Percentiles rank a stretch among this genome's conserved stretches.
Conservation (phyloP, 2,888 invertebrate species). For the Scaptomyza caliginosa region DNA sequence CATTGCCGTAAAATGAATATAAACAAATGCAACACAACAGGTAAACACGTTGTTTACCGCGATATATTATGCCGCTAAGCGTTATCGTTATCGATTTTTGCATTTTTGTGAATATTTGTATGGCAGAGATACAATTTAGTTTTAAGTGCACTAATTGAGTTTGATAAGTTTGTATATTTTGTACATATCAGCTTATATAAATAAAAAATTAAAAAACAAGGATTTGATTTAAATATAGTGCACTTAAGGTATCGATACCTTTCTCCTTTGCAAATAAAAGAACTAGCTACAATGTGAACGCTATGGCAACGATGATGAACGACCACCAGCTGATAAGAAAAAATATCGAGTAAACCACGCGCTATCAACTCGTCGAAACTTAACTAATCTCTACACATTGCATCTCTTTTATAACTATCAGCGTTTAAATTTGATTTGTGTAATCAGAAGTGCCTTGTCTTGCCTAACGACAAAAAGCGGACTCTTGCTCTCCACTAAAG, state of each 20-base stretch:
- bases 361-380: conserved; percentile 6
- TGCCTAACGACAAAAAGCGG: conserved; percentile 2
- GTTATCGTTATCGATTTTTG: conserved; percentile 8
- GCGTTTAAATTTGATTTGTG: conserved; percentile 3
- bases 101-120: background rate
- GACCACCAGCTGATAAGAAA: conserved; percentile 1
- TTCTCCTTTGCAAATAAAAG: conserved; percentile 3
- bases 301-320: background rate
- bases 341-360: conserved; percentile 27
- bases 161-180: background rate
- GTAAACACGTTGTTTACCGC: conserved; percentile 41
- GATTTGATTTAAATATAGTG: background rate
- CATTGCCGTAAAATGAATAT: conserved; percentile 16
- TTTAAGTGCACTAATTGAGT: background rate
- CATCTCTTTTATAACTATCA: conserved; percentile 1
- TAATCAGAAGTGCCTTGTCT: conserved; percentile 30
- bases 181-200: background rate
- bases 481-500: background rate
- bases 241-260: background rate
- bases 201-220: background rate
- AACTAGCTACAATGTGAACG: background rate
- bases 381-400: conserved; percentile 4
- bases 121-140: background rate
- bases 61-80: conserved; percentile 5
- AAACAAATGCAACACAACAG: conserved; percentile 18